Percentiles rank a stretch among this genome's conserved stretches.
Conservation (phyloP, 92 coral and sea anemone genomes). For the Isaurus tuberculatus region DNA sequence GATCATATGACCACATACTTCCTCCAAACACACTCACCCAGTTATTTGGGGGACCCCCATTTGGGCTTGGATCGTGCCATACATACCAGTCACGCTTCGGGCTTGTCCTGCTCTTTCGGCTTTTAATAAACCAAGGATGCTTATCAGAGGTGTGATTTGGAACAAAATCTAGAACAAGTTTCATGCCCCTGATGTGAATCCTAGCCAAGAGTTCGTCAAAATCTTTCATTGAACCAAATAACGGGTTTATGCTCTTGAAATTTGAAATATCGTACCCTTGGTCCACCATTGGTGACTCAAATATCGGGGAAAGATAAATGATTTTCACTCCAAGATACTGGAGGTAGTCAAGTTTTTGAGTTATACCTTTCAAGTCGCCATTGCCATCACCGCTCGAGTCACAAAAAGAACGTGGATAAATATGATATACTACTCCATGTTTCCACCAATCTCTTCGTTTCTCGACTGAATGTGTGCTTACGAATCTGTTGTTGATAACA, state of each 20-base stretch:
- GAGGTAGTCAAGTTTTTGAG: slow-evolving; percentile 73
- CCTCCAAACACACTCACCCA: slow-evolving; percentile 88
- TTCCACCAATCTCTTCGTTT: slow-evolving; percentile 81
- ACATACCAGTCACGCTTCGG: slow-evolving; percentile 84
- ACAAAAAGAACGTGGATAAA: slow-evolving; percentile 90
- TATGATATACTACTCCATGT: slow-evolving; percentile 80
- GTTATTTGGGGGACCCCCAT: slow-evolving; percentile 83
- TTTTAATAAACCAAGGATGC: slow-evolving; percentile 85
- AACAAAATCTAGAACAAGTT: slow-evolving; percentile 88
- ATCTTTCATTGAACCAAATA: slow-evolving; percentile 79
- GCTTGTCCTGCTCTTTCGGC: slow-evolving; percentile 55
- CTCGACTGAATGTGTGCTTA: slow-evolving; percentile 22
- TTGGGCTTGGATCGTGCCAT: slow-evolving; percentile 76
- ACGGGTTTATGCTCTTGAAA: slow-evolving; percentile 70
- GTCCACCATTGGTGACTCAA: slow-evolving; percentile 83
- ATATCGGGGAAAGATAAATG: slow-evolving; percentile 84
- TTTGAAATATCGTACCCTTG: slow-evolving; percentile 90
- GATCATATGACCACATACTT: slow-evolving; percentile 79
- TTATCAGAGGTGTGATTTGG: slow-evolving; percentile 86
- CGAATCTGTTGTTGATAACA: slow-evolving; percentile 7
- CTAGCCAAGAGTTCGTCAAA: slow-evolving; percentile 78
- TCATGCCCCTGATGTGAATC: slow-evolving; percentile 72
- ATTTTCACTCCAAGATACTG: slow-evolving; percentile 86
- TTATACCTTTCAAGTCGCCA: slow-evolving; percentile 89
- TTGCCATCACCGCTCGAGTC: slow-evolving; percentile 89